Evolutionary conservation across 2,888 invertebrate genomes (phyloP), one percentile per base, ranked within the genome.

Genomic region (Oligia strigilis): DNA sequence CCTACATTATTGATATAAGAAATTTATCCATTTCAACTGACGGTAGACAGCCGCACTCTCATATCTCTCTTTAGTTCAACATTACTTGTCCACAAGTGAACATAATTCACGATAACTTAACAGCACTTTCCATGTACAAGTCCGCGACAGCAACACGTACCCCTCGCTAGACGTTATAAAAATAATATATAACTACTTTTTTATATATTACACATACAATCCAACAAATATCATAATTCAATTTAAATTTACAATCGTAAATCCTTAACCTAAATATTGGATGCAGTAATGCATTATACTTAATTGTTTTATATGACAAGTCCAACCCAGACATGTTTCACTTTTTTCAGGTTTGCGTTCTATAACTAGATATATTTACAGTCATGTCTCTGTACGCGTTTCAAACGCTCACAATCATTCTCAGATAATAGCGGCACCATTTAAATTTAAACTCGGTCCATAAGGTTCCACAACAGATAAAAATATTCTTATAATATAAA

Each of bases 191-290:
- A 93, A 89, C 93, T 93, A 93, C 89, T 92, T 91, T 92, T 92
- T 92, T 89, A 95, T 96, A 97, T 96, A 96, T 96, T 96, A 96
- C 96, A 97, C 92, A 93, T 94, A 94, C 92, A 91, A 93, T 94
- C 93, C 95, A 96, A 96, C 96, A 96, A 89, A 95, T 95, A 95
- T 95, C 95, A 95, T 96, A 95, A 95, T 94, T 95, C 93, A 94
- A 94, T 94, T 94, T 91, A 91, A 95, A 94, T 96, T 95, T 96
- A 96, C 96, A 96, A 92, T 94, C 90, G 94, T 94, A 95, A 95
- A 94, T 94, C 90, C 93, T 94, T 94, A 95, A 84, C 62, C 92
- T 95, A 93, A 90, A 93, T 91, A 91, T 90, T 91, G 88, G 89
- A 92, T 93, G 92, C 91, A 90, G 89, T 92, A 91, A 92, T 91